Evolutionary conservation across 2,888 invertebrate species (phyloP).

Genomic region (Antheraea assamensis): DNA sequence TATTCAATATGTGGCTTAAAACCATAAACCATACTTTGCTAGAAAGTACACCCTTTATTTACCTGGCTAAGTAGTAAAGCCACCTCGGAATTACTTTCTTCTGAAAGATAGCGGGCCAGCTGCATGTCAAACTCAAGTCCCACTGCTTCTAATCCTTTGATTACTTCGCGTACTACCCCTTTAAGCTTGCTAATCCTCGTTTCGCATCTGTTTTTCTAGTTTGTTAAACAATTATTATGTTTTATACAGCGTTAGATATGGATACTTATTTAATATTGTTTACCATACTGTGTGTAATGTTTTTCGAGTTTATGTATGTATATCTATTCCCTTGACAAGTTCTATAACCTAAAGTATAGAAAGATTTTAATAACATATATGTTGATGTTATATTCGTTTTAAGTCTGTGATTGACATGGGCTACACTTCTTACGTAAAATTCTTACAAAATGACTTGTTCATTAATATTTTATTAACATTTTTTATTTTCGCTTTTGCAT

Average conservation of each 20-base stretch:
- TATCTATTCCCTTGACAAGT: too few relatives aligned
- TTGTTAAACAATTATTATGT: neutral
- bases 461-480: too few relatives aligned
- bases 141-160: conserved; percentile 51
- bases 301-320: too few relatives aligned
- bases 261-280: too few relatives aligned
- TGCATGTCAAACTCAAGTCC: conserved; percentile 54
- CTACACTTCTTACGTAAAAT: too few relatives aligned
- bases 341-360: too few relatives aligned
- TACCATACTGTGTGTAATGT: too few relatives aligned
- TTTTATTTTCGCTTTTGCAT: too few relatives aligned
- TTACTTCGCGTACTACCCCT: conserved; percentile 48
- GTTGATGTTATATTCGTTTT: too few relatives aligned
- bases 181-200: conserved; percentile 45
- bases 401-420: too few relatives aligned
- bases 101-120: conserved; percentile 44
- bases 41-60: conserved; percentile 8
- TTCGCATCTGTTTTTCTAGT: neutral
- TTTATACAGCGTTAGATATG: neutral
- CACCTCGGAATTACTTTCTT: conserved; percentile 51
- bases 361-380: too few relatives aligned
- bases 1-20: neutral
- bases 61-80: conserved; percentile 65
- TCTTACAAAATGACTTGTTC: too few relatives aligned
- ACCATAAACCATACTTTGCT: neutral